Base-by-base conservation (phyloP, 2,888 invertebrate genomes). In the Watsonalla binaria region DNA sequence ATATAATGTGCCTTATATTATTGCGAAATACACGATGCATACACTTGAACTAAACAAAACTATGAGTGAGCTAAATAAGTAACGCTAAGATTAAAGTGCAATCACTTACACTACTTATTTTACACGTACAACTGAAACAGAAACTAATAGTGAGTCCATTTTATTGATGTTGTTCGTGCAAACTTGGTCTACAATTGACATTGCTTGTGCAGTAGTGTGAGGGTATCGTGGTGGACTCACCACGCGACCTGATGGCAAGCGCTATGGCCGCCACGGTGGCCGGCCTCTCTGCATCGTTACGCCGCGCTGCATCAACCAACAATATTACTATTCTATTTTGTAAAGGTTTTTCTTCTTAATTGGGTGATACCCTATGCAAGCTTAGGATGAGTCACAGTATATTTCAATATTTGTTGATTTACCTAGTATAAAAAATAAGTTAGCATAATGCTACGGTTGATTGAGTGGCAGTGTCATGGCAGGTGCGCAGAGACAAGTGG, bases 201-300 rank as follows among this genome's bases (percentile, higher is more conserved):
- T 37, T 6, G 39, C 34, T 46, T 24, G 15, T 51, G 47, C 35
- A 14, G 51, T 61, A 59, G 55, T 56, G 52, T 11, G 35, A 33
- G 53, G 55, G 47, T 45, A 53, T 53, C 24, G 35, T 52, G 61
- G 57, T 55, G 58, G 61, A 86, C 89, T 89, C 81, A 90, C 89
- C 86, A 64, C 86, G 78, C 58, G 89, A 90, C 66, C 80, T 79
- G 72, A 90, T 87, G 53, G 89, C 83, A 59, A 90, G 83, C 60
- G 88, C 86, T 58, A 90, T 81, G 61, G 87, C 86, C 51, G 85
- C 88, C 61, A 86, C 67, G 51, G 80, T 72, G 59, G 80, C 75
- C 45, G 80, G 76, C 58, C 60, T 49, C 47, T 47, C 24, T 15
- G 58, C 60, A 56, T 55, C 33, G 53, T 47, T 35, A 51, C 60